Evolutionary conservation across 2,113 vertebrate genomes (phyloP).

Genomic region (Dicaeum eximium): DNA sequence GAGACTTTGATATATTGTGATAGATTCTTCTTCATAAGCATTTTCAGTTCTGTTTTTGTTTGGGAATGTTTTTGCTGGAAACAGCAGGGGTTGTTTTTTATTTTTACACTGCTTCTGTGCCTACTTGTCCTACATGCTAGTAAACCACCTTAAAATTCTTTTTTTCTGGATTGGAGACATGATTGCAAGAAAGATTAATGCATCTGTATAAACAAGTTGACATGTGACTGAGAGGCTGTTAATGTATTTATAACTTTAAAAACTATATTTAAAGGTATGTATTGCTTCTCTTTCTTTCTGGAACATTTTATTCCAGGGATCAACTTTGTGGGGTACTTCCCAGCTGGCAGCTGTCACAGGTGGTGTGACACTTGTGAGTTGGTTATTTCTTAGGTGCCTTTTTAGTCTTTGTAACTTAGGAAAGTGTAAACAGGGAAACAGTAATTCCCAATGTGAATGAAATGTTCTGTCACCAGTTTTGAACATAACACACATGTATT

Average conservation of each 20-base stretch:
- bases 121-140: neutral
- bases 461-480: neutral
- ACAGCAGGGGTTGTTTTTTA: neutral
- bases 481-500: accelerated
- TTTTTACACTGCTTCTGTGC: neutral
- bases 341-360: neutral
- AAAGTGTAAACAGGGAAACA: neutral
- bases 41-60: neutral
- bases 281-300: neutral
- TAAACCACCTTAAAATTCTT: neutral
- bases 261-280: neutral
- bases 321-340: neutral
- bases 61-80: neutral
- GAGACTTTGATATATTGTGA: neutral
- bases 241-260: conserved; percentile 30
- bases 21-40: neutral
- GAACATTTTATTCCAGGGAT: conserved; percentile 23
- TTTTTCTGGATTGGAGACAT: neutral
- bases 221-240: neutral
- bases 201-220: neutral
- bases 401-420: neutral
- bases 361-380: neutral
- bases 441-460: neutral
- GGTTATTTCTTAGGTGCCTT: neutral
- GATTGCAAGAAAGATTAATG: neutral